These are phyloP conservation scores for Cygnus buccinator DNA, from an alignment of 2,113 vertebrate species.

Conservation along the genomic window DNA sequence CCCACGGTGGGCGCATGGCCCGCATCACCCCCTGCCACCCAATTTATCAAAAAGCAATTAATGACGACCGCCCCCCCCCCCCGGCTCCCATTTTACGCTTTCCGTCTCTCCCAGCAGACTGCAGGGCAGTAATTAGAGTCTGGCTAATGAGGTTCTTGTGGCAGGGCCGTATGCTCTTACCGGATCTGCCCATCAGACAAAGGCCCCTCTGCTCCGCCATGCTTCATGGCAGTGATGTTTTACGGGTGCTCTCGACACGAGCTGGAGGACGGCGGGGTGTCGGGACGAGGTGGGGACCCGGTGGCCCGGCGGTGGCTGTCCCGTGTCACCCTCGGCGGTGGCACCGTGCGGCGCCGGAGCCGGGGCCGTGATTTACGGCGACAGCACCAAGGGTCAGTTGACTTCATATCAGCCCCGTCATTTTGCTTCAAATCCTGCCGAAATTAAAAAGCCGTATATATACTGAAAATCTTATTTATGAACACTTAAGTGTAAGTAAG, in stretches of 20 bases:
- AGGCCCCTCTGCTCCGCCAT: neutral
- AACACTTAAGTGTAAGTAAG: conserved; percentile 79
- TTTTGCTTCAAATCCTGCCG: conserved; percentile 66
- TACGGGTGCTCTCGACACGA: neutral
- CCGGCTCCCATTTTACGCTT: neutral
- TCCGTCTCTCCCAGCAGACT: neutral
- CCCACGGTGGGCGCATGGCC: accelerated
- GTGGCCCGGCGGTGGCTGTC: neutral
- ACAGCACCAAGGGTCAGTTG: conserved; percentile 39
- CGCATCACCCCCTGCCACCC: neutral
- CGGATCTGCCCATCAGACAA: neutral
- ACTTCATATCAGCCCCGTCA: conserved; percentile 64
- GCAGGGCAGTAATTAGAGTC: conserved; percentile 55
- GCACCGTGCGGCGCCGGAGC: neutral
- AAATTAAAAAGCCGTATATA: conserved; percentile 86
- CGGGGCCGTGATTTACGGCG: conserved; percentile 63
- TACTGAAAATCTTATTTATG: conserved; percentile 82
- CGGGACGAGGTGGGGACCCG: neutral
- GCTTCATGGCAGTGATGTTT: neutral
- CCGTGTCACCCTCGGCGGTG: neutral
- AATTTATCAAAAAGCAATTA: conserved; percentile 61
- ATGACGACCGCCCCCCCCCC: neutral
- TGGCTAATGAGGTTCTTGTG: conserved; percentile 55
- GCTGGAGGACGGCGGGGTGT: neutral
- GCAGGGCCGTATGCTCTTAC: accelerated